Percentiles rank a stretch among this genome's conserved stretches.
Conservation (phyloP, 2,888 invertebrate genomes). For the Zygothrica quintamaculata region DNA sequence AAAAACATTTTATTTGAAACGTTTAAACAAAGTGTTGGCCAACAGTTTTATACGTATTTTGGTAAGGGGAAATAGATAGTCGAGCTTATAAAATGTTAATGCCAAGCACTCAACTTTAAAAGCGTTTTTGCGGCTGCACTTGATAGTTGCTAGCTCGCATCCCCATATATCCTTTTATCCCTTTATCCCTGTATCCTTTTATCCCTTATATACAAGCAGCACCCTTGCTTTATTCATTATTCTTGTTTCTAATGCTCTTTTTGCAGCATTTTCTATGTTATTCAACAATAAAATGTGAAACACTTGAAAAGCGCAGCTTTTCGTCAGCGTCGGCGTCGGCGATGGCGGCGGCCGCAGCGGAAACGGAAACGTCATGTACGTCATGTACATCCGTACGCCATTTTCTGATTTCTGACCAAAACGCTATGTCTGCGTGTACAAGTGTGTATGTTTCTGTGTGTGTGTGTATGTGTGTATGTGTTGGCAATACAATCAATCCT, state of each 20-base stretch:
- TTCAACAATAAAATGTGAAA: slow-evolving; percentile 63
- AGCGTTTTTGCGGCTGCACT: slow-evolving; percentile 66
- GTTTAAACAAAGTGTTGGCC: slow-evolving; percentile 48
- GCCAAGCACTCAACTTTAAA: slow-evolving; percentile 66
- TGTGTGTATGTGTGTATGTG: slow-evolving; percentile 24
- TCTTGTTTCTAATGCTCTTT: slow-evolving; percentile 48
- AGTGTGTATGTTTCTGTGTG: slow-evolving; percentile 9
- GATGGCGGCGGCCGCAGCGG: slow-evolving; percentile 38
- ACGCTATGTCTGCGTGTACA: no score
- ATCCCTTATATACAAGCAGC: neutral
- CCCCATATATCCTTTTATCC: neutral
- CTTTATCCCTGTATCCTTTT: neutral
- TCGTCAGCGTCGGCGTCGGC: no score
- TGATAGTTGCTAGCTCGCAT: slow-evolving; percentile 42
- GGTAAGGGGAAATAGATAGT: slow-evolving; percentile 5
- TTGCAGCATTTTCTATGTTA: slow-evolving; percentile 17
- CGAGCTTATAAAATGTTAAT: slow-evolving; percentile 64
- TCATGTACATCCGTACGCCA: slow-evolving; percentile 75
- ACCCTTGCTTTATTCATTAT: slow-evolving; percentile 27
- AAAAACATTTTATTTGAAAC: slow-evolving; percentile 50
- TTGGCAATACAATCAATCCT: slow-evolving; percentile 78
- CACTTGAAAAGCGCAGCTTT: slow-evolving; percentile 58
- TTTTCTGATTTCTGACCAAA: slow-evolving; percentile 58
- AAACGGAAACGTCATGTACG: slow-evolving; percentile 79
- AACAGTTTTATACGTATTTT: no score